These are phyloP conservation scores for Genyomyrus donnyi DNA, from an alignment of 2,113 vertebrate species.

Conservation along the genomic window DNA sequence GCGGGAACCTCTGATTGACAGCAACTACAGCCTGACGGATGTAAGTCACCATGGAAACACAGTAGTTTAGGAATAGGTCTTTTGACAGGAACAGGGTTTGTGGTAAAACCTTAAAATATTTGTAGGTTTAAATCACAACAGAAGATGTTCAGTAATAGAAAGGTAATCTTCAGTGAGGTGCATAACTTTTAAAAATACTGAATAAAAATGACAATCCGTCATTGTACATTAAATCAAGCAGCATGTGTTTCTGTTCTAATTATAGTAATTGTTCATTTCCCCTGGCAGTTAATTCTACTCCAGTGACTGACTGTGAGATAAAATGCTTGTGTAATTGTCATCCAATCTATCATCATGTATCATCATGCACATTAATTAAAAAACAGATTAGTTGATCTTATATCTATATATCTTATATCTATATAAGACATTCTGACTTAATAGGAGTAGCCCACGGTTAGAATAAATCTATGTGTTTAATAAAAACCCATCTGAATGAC, in stretches of 20 bases:
- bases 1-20: slow-evolving; percentile 70
- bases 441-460: not conserved
- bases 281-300: not conserved
- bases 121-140: not conserved
- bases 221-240: not conserved
- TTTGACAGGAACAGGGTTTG: not conserved
- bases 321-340: not conserved
- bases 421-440: not conserved
- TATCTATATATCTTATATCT: not conserved
- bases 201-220: not conserved
- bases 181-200: not conserved
- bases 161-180: not conserved
- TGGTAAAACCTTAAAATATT: not conserved
- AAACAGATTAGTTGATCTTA: not conserved
- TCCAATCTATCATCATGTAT: not conserved
- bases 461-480: not conserved
- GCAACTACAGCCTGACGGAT: slow-evolving; percentile 65
- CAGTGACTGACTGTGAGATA: not conserved
- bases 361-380: not conserved
- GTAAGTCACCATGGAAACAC: slow-evolving; percentile 50
- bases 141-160: not conserved
- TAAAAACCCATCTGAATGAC: not conserved
- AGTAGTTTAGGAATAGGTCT: not conserved
- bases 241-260: not conserved
- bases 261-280: not conserved